Evolutionary conservation across 2,797 vertebrate species (phyloP).

Genomic region (Hemitrygon akajei): DNA sequence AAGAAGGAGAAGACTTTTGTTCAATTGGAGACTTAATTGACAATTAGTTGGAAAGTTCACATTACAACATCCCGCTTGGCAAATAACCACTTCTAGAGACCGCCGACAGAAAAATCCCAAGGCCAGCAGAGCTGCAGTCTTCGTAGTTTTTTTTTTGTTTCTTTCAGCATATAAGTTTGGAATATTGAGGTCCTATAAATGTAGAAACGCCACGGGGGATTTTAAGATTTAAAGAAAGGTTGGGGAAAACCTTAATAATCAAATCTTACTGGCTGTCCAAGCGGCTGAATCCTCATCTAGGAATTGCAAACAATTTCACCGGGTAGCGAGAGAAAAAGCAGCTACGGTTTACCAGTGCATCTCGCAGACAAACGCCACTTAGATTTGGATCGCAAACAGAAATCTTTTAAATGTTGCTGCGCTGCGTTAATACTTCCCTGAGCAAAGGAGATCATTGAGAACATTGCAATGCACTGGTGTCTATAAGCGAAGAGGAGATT

Average conservation of each 20-base stretch:
- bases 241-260: neutral
- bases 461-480: slow-evolving; percentile 98
- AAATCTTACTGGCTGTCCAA: neutral
- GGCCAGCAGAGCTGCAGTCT: neutral
- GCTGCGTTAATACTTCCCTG: slow-evolving; percentile 41
- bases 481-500: slow-evolving; percentile 87
- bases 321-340: too few species aligned
- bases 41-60: slow-evolving; percentile 1
- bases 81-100: neutral
- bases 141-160: neutral
- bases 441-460: slow-evolving; percentile 82
- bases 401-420: neutral
- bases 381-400: neutral
- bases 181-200: neutral
- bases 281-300: neutral
- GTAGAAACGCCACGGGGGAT: too few species aligned
- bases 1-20: neutral
- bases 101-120: neutral
- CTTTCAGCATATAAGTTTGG: neutral
- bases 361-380: neutral
- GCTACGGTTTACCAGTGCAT: too few species aligned
- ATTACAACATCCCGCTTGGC: neutral
- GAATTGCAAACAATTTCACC: neutral
- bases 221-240: neutral
- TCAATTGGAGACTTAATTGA: neutral